Conservation (phyloP, 2,113 vertebrate genomes). For the Hydropotes inermis region DNA sequence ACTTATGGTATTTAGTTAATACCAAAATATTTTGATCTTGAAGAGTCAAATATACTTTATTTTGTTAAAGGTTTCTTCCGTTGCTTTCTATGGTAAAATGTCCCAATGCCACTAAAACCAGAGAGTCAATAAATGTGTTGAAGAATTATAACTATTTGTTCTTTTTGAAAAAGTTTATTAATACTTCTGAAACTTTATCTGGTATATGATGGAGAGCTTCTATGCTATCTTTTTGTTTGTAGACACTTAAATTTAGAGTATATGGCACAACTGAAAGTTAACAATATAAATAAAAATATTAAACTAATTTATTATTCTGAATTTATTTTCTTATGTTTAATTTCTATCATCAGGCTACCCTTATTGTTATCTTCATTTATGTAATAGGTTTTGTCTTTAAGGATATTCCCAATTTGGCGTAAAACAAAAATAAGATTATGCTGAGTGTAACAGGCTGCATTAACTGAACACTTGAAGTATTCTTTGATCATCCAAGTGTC, state of each 20-base stretch:
- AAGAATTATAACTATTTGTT: neutral
- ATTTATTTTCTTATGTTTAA: neutral
- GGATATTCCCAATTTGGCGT: neutral
- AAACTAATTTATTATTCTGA: neutral
- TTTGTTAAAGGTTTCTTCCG: neutral
- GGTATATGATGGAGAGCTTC: neutral
- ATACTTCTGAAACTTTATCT: neutral
- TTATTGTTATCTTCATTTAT: neutral
- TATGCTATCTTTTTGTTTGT: neutral
- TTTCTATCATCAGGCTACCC: neutral
- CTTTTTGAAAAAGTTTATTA: neutral
- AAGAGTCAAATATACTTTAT: neutral
- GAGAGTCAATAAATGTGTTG: neutral
- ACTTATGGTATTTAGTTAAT: neutral
- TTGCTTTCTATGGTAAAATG: conserved; percentile 4
- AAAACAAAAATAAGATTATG: neutral
- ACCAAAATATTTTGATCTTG: neutral
- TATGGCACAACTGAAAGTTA: neutral
- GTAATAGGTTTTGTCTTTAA: conserved; percentile 6
- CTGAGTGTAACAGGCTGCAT: neutral
- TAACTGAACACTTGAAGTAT: neutral
- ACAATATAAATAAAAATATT: neutral
- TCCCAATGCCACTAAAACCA: neutral
- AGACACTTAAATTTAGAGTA: neutral
- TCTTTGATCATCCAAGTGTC: neutral